phyloP scores from a whole-genome alignment of 2,113 vertebrate genomes.

The Phyllopteryx taeniolatus region DNA sequence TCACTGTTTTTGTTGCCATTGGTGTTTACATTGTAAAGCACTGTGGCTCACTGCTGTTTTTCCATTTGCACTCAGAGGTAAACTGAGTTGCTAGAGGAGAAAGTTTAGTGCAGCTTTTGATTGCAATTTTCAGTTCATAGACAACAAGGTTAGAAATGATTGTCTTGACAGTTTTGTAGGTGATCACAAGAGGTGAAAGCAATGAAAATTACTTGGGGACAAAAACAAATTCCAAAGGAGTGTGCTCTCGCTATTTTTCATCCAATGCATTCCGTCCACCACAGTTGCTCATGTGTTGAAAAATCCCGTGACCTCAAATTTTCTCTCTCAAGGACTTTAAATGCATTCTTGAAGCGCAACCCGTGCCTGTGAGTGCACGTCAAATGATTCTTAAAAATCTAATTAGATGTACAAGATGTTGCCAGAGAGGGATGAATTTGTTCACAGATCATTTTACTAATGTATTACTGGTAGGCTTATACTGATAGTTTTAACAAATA shows the following conservation, averaged over 20 bases:
- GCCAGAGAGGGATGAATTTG: too few species aligned
- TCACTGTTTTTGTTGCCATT: background rate
- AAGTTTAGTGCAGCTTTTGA: background rate
- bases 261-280: background rate
- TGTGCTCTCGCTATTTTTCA: background rate
- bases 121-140: background rate
- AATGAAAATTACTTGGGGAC: background rate
- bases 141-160: background rate
- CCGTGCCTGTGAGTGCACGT: too few species aligned
- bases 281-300: too few species aligned
- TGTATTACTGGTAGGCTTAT: too few species aligned
- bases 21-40: too few species aligned
- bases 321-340: too few species aligned
- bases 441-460: too few species aligned
- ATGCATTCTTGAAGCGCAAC: too few species aligned
- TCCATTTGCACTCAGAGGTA: background rate
- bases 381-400: too few species aligned
- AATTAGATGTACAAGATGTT: too few species aligned
- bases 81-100: background rate
- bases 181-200: background rate
- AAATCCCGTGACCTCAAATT: too few species aligned
- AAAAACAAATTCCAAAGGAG: background rate
- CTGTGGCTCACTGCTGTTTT: background rate
- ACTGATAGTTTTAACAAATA: too few species aligned
- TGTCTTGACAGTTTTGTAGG: background rate